Evolutionary conservation across 2,888 invertebrate genomes (phyloP).

Genomic region (Thereva nobilitata): DNA sequence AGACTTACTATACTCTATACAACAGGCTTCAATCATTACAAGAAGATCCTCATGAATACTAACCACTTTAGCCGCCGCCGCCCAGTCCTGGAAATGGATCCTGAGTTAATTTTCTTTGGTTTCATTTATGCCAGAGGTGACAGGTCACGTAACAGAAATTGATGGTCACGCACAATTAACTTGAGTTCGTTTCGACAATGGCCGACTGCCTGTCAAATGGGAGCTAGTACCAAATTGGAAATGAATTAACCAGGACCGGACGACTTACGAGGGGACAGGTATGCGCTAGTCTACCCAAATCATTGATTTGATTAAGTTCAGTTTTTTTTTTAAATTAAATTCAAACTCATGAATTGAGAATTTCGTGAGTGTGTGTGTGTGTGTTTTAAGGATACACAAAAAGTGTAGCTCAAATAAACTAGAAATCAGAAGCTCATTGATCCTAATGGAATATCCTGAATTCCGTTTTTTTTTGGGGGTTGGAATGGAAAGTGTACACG

Average conservation of each 20-base stretch:
- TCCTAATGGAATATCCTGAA: too few species aligned
- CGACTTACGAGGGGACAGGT: background rate
- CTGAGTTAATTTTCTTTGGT: background rate
- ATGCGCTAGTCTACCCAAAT: background rate
- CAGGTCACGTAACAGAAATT: conserved; percentile 34
- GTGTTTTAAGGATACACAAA: too few species aligned
- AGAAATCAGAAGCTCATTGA: too few species aligned
- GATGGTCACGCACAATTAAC: conserved; percentile 31
- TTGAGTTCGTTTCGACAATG: background rate
- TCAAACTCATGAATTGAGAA: too few species aligned
- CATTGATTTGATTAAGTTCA: background rate
- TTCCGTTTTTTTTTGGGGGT: too few species aligned
- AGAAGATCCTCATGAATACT: too few species aligned
- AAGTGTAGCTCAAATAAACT: too few species aligned
- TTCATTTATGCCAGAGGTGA: conserved; percentile 9
- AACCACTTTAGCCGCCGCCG: background rate
- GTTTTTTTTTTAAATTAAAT: too few species aligned
- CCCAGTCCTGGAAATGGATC: background rate
- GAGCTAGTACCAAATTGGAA: background rate
- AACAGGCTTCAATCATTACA: too few species aligned
- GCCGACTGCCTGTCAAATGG: background rate
- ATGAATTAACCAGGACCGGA: background rate
- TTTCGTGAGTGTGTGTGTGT: too few species aligned
- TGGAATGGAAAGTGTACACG: too few species aligned
- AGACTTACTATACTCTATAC: too few species aligned